Evolutionary conservation across 2,888 invertebrate genomes (phyloP).

Genomic region (Lacanobia wlatinum): DNA sequence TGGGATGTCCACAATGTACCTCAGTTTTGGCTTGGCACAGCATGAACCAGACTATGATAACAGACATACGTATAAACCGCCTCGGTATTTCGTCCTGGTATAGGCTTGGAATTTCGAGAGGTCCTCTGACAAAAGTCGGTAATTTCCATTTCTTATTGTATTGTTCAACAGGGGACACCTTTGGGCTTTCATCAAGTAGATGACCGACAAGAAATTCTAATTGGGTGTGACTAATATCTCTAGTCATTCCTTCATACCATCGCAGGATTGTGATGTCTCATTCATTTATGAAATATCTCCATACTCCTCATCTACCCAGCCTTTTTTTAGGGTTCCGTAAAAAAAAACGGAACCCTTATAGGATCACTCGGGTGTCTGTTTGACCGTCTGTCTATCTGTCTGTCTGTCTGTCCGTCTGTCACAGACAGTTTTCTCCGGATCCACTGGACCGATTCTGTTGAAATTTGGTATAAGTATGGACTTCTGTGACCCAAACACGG

Average conservation of each 20-base stretch:
- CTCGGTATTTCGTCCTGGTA: neutral
- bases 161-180: neutral
- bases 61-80: neutral
- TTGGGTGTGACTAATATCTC: neutral
- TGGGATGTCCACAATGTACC: too few relatives aligned
- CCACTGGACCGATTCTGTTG: too few relatives aligned
- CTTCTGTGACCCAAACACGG: too few relatives aligned
- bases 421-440: too few relatives aligned
- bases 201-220: constrained; percentile 3
- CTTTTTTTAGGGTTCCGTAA: too few relatives aligned
- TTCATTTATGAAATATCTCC: neutral
- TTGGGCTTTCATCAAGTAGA: neutral
- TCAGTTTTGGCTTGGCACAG: too few relatives aligned
- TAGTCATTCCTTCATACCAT: neutral
- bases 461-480: too few relatives aligned
- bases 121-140: neutral
- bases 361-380: too few relatives aligned
- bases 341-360: too few relatives aligned
- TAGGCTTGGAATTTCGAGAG: neutral
- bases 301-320: too few relatives aligned
- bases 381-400: too few relatives aligned
- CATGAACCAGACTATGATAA: neutral
- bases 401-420: too few relatives aligned
- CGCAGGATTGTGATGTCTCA: neutral
- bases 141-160: neutral